Evolutionary conservation across 2,113 vertebrate species (phyloP), one percentile per base, ranked within the genome.

Genomic region (Sapayoa aenigma): DNA sequence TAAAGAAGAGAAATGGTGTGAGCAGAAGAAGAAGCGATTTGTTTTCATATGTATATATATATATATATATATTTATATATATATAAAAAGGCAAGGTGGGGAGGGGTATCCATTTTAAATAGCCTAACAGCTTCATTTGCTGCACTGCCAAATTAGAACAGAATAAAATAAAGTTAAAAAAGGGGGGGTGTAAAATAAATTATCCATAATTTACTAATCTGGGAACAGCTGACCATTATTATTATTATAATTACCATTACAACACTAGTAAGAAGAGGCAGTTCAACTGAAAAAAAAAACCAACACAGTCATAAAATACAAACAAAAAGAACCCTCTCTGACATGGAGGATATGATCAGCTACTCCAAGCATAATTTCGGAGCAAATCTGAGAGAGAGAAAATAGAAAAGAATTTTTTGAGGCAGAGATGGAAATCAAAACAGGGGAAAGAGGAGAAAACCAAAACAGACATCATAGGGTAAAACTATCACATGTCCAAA

Each of bases 121-220:
- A 98, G 95, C 98, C 94, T 98, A 98, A 98, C 98, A 98, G 98
- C 98, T 99, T 98, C 98, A 98, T 98, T 98, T 97, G 98, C 98
- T 98, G 98, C 89, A 97, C 97, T 97, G 98, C 97, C 98, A 98
- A 98, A 98, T 98, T 97, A 98, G 97, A 98, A 98, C 96, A 98
- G 98, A 98, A 98, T 98, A 98, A 99, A 97, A 98, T 97, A 98
- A 96, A 94, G 87, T 96, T 96, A 91, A 96, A 97, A 97, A 98
- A 87, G 97, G 97, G 93, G 98, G 94, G 92, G 91, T 96, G 98
- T 96, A 97, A 98, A 99, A 99, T 99, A 99, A 99, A 99, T 99
- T 99, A 99, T 99, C 99, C 98, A 99, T 99, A 99, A 99, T 98
- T 99, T 99, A 99, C 99, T 99, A 98, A 99, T 98, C 98, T 98